Percentiles rank a stretch among this genome's conserved stretches.
Evolutionary conservation across 37 sponge, comb jelly and placozoan genomes (phyloP).

Genomic region (Geodia barretti): DNA sequence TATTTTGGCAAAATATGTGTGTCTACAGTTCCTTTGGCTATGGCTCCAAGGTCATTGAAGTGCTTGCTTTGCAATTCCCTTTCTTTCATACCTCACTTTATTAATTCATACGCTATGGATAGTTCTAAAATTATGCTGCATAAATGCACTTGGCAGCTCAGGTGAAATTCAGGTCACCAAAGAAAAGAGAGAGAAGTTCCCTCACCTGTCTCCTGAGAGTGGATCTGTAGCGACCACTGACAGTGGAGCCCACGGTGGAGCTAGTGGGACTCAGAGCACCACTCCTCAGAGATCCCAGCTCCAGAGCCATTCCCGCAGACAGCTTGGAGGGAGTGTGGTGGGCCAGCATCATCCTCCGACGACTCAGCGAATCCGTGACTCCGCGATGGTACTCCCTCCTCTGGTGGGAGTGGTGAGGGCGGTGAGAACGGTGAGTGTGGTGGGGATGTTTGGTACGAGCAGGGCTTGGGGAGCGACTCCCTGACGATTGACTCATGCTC

Average conservation of each 20-base stretch:
- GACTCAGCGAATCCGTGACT: background rate
- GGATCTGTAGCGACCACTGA: slow-evolving; percentile 6
- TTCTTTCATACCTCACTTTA: too few species aligned
- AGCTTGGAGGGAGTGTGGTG: background rate
- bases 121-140: too few species aligned
- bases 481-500: slow-evolving; percentile 28
- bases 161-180: too few species aligned
- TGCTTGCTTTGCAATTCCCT: too few species aligned
- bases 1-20: too few species aligned
- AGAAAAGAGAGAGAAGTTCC: background rate
- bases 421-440: background rate
- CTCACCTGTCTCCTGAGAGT: slow-evolving; percentile 34
- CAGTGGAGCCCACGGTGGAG: background rate
- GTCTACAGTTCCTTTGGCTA: too few species aligned
- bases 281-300: background rate
- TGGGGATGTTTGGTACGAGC: background rate
- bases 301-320: slow-evolving; percentile 19
- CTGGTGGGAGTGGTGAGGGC: background rate
- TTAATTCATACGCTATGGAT: too few species aligned
- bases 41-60: too few species aligned
- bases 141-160: too few species aligned
- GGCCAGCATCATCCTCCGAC: background rate
- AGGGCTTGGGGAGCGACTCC: slow-evolving; percentile 30
- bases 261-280: slow-evolving; percentile 25
- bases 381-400: background rate